Conservation (phyloP, 1,140 invertebrate genomes). For the Caenorhabditis tropicalis region DNA sequence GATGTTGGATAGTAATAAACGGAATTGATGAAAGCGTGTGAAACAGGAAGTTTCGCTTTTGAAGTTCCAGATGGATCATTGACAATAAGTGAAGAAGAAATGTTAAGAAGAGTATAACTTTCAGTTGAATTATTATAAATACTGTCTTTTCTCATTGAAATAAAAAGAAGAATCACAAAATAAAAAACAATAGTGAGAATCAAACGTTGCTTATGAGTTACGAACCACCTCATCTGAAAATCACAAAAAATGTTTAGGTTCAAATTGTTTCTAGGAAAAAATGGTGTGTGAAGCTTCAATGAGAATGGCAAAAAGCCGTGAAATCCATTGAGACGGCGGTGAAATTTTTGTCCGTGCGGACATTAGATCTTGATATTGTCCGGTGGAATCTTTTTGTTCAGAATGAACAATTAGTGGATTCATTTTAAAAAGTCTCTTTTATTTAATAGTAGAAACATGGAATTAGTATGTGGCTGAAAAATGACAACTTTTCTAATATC, state of each 20-base stretch:
- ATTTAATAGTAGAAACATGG: too few species aligned
- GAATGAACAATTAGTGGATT: too few species aligned
- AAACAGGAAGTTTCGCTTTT: neutral
- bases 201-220: neutral
- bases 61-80: neutral
- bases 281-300: neutral
- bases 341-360: neutral
- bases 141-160: neutral
- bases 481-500: too few species aligned
- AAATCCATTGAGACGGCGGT: neutral
- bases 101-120: neutral
- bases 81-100: neutral
- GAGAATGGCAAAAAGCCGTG: neutral
- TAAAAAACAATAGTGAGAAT: neutral
- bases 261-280: neutral
- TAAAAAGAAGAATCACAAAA: neutral
- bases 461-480: too few species aligned
- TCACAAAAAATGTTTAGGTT: neutral
- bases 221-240: neutral
- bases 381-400: too few species aligned
- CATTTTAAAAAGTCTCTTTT: too few species aligned
- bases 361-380: neutral
- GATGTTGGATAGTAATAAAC: conserved; percentile 43
- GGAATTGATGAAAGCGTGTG: conserved; percentile 28
- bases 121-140: neutral